phyloP scores from a whole-genome alignment of 2,888 invertebrate species.

The Drosophila anomalata region DNA sequence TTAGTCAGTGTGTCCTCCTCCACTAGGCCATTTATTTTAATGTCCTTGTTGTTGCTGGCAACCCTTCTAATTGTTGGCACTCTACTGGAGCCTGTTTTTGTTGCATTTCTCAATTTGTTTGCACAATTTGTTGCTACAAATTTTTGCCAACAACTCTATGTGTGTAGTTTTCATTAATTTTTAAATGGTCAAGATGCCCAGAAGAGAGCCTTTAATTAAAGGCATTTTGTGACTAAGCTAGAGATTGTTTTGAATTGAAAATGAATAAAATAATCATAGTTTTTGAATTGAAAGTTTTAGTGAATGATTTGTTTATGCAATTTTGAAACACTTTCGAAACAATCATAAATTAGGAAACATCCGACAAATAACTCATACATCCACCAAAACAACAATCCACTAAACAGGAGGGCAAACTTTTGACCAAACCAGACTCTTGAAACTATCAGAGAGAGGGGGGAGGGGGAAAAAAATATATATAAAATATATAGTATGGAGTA shows the following conservation, averaged over 20 bases:
- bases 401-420: slow-evolving; percentile 14
- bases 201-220: slow-evolving; percentile 22
- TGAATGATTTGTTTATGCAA: slow-evolving; percentile 7
- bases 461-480: not conserved
- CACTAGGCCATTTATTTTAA: slow-evolving; percentile 40
- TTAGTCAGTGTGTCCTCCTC: slow-evolving; percentile 12
- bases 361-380: slow-evolving; percentile 4
- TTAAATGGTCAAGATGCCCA: slow-evolving; percentile 1
- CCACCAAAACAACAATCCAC: not conserved
- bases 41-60: slow-evolving; percentile 20
- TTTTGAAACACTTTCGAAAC: not conserved
- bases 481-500: not conserved
- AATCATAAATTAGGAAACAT: slow-evolving; percentile 9
- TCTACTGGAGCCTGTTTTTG: slow-evolving; percentile 17
- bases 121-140: slow-evolving; percentile 48
- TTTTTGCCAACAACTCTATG: not conserved
- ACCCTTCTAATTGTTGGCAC: slow-evolving; percentile 21
- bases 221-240: not conserved
- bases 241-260: too few species aligned
- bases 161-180: slow-evolving; percentile 21
- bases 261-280: not conserved
- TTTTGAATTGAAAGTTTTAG: not conserved
- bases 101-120: slow-evolving; percentile 74
- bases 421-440: slow-evolving; percentile 17
- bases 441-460: slow-evolving; percentile 6